phyloP scores from a whole-genome alignment of 2,113 vertebrate species.

The Dasypus novemcinctus region DNA sequence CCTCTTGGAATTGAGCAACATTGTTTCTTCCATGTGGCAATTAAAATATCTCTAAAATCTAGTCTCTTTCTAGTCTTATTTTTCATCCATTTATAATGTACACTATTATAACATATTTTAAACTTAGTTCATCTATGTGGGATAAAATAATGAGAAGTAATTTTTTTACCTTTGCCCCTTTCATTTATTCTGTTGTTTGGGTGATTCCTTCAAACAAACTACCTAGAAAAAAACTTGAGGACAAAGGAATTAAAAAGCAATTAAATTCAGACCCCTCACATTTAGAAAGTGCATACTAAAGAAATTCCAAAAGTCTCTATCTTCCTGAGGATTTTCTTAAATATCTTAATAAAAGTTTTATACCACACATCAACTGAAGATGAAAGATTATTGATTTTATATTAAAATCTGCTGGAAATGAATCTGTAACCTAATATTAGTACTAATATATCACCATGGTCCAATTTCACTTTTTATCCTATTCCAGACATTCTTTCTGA shows the following conservation, averaged over 20 bases:
- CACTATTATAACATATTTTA: neutral
- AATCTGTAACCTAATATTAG: neutral
- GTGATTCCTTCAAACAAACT: neutral
- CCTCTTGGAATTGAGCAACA: neutral
- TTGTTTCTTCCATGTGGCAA: neutral
- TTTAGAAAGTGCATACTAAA: neutral
- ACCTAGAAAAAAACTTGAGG: neutral
- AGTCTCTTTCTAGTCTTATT: neutral
- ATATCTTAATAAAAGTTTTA: neutral
- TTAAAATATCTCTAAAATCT: conserved; percentile 13
- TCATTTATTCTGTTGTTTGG: neutral
- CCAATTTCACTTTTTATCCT: neutral
- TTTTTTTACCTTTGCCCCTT: neutral
- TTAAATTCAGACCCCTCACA: neutral
- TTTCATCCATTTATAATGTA: neutral
- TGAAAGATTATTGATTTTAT: neutral
- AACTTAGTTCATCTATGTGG: neutral
- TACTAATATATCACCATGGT: neutral
- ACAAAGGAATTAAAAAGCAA: neutral
- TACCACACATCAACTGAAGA: neutral
- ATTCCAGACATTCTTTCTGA: neutral
- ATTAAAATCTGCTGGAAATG: neutral
- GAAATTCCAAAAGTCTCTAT: neutral
- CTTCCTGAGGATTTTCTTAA: neutral
- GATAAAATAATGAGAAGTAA: accelerated